phyloP scores from a whole-genome alignment of 2,888 invertebrate species.

The Ormyrus thymus region DNA sequence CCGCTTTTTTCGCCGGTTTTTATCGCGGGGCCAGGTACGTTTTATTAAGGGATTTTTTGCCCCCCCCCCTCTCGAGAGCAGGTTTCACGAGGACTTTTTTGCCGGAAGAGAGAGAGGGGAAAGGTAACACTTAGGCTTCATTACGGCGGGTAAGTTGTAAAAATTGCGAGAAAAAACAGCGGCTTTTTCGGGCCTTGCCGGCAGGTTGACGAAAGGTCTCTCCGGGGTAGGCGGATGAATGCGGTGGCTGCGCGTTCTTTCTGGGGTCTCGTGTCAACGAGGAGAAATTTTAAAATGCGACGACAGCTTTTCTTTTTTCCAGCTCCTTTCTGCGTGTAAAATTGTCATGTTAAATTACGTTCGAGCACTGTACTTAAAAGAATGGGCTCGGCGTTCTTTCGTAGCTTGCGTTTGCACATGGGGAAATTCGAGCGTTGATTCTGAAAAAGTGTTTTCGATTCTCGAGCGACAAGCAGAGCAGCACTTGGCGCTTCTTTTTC shows the following conservation, averaged over 20 bases:
- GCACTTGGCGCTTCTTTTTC: too few species aligned
- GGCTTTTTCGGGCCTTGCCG: neutral
- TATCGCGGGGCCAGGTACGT: neutral
- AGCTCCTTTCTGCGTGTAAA: too few species aligned
- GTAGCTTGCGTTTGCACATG: too few species aligned
- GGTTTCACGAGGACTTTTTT: slow-evolving; percentile 37
- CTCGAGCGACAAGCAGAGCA: too few species aligned
- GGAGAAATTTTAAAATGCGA: too few species aligned
- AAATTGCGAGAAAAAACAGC: slow-evolving; percentile 20
- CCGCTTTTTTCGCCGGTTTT: neutral
- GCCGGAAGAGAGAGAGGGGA: neutral
- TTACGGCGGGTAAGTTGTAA: slow-evolving; percentile 25
- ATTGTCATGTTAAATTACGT: too few species aligned
- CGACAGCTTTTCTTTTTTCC: too few species aligned
- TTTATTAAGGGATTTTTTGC: slow-evolving; percentile 37
- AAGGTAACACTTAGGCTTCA: slow-evolving; percentile 42
- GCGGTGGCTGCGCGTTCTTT: neutral
- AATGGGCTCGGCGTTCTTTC: too few species aligned
- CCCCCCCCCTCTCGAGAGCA: slow-evolving; percentile 16
- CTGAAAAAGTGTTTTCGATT: too few species aligned
- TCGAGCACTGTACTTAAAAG: too few species aligned
- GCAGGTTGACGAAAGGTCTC: neutral
- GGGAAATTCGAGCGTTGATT: too few species aligned
- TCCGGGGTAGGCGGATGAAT: neutral
- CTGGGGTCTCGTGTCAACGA: too few species aligned